Conservation (phyloP, 2,113 vertebrate species). For the Tachycineta bicolor region DNA sequence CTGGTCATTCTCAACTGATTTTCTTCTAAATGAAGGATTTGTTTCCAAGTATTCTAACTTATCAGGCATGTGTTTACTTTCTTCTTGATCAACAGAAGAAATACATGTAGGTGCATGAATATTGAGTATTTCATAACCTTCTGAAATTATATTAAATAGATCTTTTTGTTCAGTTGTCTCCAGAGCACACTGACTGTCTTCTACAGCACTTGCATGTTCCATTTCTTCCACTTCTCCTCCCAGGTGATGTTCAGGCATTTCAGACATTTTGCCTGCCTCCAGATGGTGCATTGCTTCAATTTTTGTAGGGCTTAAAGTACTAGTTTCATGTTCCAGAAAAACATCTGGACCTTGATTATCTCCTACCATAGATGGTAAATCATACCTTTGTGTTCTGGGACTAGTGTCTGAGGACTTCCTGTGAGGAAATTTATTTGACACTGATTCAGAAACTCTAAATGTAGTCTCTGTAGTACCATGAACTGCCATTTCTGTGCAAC, state of each 20-base stretch:
- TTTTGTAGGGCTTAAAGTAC: background rate
- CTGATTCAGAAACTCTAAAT: background rate
- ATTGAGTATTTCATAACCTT: conserved; percentile 93
- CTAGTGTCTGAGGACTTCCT: background rate
- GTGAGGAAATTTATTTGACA: background rate
- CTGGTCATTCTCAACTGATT: background rate
- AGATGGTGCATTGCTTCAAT: background rate
- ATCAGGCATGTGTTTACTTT: conserved; percentile 85
- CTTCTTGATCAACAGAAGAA: conserved; percentile 89
- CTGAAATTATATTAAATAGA: conserved; percentile 89
- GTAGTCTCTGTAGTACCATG: background rate
- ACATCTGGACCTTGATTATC: conserved; percentile 1
- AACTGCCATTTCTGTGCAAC: background rate
- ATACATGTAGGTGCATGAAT: conserved; percentile 87
- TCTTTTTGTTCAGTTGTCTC: conserved; percentile 82
- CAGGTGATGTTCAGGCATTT: background rate
- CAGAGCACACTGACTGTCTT: conserved; percentile 11
- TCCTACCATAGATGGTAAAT: background rate
- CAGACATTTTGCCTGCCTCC: background rate
- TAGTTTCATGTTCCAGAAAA: background rate
- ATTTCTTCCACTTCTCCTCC: conserved; percentile 23
- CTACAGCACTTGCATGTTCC: background rate
- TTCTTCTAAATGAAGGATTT: conserved; percentile 78
- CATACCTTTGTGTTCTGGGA: background rate
- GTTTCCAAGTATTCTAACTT: conserved; percentile 88